Evolutionary conservation across 2,888 invertebrate species (phyloP).

Genomic region (Drosophila kuntzei): DNA sequence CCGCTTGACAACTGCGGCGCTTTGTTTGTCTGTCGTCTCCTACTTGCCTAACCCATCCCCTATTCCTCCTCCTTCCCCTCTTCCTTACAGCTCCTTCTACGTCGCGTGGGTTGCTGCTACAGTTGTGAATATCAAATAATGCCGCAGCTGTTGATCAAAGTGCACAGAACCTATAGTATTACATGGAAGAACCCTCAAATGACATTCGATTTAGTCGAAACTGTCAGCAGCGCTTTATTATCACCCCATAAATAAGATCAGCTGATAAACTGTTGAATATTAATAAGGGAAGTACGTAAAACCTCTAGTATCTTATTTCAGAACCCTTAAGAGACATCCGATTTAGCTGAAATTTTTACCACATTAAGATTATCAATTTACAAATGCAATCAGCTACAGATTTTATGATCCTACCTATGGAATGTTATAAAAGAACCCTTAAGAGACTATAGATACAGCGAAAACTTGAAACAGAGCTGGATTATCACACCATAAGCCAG

Average conservation of each 20-base stretch:
- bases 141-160: slow-evolving; percentile 13
- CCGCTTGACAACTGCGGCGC: slow-evolving; percentile 70
- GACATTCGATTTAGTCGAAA: slow-evolving; percentile 1
- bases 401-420: background rate
- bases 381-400: background rate
- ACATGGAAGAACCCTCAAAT: background rate
- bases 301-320: background rate
- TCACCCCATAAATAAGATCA: background rate
- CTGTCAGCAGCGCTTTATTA: background rate
- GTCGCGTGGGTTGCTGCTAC: slow-evolving; percentile 41
- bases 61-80: too few relatives aligned
- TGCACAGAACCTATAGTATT: background rate
- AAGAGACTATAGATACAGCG: background rate
- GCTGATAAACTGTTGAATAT: slow-evolving; percentile 9
- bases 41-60: slow-evolving; percentile 1
- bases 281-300: background rate
- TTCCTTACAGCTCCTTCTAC: background rate
- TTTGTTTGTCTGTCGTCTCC: slow-evolving; percentile 62
- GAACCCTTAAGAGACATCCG: slow-evolving; percentile 3
- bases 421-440: background rate
- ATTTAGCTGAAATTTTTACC: background rate
- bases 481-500: background rate
- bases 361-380: background rate
- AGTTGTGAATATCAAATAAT: slow-evolving; percentile 35
- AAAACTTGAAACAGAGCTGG: background rate